These are phyloP conservation scores for Fringilla coelebs DNA, from an alignment of 2,797 vertebrate species.

Conservation along the genomic window DNA sequence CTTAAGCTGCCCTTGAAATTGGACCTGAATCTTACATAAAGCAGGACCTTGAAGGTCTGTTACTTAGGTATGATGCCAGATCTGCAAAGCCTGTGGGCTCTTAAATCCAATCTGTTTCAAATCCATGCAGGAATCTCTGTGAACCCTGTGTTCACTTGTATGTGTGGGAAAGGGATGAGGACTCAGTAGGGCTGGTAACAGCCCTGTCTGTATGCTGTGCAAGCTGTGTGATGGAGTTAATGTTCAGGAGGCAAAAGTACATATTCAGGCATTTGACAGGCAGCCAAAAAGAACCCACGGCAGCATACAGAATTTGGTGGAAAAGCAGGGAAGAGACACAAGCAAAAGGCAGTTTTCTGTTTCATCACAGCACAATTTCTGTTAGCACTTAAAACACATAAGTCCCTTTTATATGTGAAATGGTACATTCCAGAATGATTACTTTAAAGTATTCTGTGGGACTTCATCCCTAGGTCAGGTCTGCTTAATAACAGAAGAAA, in stretches of 20 bases:
- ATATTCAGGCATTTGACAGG: not conserved
- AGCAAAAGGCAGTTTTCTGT: not conserved
- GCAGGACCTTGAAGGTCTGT: not conserved
- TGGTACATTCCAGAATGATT: not conserved
- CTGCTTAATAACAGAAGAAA: not conserved
- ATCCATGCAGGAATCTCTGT: not conserved
- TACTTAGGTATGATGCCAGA: not conserved
- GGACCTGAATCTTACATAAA: not conserved
- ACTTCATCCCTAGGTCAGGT: not conserved
- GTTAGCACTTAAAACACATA: not conserved
- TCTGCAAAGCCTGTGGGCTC: not conserved
- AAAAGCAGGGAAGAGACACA: not conserved
- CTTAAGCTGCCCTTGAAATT: not conserved
- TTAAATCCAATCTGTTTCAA: not conserved
- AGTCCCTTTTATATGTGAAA: not conserved
- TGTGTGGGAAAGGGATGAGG: not conserved
- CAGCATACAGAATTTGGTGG: not conserved
- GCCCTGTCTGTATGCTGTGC: fast-evolving
- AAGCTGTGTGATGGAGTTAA: not conserved
- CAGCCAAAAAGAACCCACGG: not conserved
- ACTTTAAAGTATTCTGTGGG: not conserved
- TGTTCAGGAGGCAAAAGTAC: not conserved
- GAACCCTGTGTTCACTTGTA: not conserved
- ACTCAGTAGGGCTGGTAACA: not conserved
- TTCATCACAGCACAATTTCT: not conserved